Evolutionary conservation across 2,888 invertebrate genomes (phyloP).

Genomic region (Apotomis capreana): DNA sequence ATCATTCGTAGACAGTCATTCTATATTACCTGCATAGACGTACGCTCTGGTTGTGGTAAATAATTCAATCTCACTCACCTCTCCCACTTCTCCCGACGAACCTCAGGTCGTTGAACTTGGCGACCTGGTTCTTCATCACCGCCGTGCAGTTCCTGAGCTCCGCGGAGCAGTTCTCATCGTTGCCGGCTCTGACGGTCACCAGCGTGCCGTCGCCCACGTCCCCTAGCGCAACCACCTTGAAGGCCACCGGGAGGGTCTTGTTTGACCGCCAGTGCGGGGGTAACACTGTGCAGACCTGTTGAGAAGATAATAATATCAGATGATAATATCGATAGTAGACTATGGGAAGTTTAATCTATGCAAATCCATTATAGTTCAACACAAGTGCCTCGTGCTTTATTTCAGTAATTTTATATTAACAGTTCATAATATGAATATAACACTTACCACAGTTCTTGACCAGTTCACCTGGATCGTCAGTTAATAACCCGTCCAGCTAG

Average conservation of each 20-base stretch:
- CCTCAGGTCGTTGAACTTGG: conserved; percentile 98
- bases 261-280: conserved; percentile 99
- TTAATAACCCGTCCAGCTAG: conserved; percentile 91
- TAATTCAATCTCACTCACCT: conserved; percentile 85
- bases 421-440: neutral
- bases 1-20: too few species aligned
- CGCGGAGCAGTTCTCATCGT: conserved; percentile 98
- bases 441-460: conserved; percentile 94
- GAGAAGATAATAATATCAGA: neutral
- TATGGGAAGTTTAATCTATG: neutral
- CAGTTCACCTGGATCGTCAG: conserved; percentile 96
- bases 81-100: conserved; percentile 98
- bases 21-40: too few species aligned
- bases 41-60: too few species aligned
- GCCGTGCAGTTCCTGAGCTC: conserved; percentile 96
- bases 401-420: too few species aligned
- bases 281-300: conserved; percentile 90
- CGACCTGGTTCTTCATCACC: conserved; percentile 98
- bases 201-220: conserved; percentile 97
- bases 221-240: conserved; percentile 96
- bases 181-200: conserved; percentile 96
- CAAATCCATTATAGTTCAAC: conserved; percentile 61
- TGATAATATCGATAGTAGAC: too few species aligned
- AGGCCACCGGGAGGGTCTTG: conserved; percentile 97
- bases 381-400: conserved; percentile 78